Conservation (phyloP, 1,140 invertebrate species). For the Marisa cornuarietis region DNA sequence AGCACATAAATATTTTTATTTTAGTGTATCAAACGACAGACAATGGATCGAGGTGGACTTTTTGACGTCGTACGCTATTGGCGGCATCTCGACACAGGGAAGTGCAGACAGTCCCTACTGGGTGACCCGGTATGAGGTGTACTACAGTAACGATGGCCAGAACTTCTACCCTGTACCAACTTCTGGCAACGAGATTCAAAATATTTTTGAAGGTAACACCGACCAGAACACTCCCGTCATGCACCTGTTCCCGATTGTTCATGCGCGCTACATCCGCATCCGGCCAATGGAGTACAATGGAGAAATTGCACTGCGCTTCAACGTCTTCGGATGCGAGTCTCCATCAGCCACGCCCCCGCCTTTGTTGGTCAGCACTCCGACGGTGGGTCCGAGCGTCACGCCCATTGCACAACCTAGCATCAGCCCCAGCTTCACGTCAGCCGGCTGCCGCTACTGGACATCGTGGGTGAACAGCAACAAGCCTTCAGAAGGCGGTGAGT, state of each 20-base stretch:
- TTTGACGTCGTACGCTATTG: slow-evolving; percentile 76
- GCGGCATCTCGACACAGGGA: slow-evolving; percentile 79
- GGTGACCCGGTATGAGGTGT: slow-evolving; percentile 78
- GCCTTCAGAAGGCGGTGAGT: slow-evolving; percentile 56
- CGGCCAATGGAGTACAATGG: slow-evolving; percentile 50
- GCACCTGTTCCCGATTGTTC: slow-evolving; percentile 43
- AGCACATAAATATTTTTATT: not conserved
- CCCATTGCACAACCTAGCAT: slow-evolving; percentile 1
- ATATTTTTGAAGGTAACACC: slow-evolving; percentile 46
- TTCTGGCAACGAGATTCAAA: slow-evolving; percentile 20
- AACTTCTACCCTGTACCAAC: slow-evolving; percentile 36
- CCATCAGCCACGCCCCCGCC: slow-evolving; percentile 38
- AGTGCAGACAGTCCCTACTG: slow-evolving; percentile 66
- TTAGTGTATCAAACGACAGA: slow-evolving; percentile 39
- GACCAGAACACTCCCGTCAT: slow-evolving; percentile 48
- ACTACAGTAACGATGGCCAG: slow-evolving; percentile 49
- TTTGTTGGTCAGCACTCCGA: slow-evolving; percentile 17
- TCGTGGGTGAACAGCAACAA: slow-evolving; percentile 62
- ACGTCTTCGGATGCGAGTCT: slow-evolving; percentile 50
- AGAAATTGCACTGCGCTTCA: slow-evolving; percentile 46
- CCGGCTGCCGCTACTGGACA: slow-evolving; percentile 61
- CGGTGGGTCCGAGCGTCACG: slow-evolving; percentile 2
- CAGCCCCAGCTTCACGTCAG: not conserved
- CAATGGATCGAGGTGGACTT: slow-evolving; percentile 72
- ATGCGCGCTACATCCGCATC: slow-evolving; percentile 49